A percentile compares a stretch with the other conserved stretches of the same genome.
Evolutionary conservation across 2,888 invertebrate genomes (phyloP).

Genomic region (Omphaloscelis lunosa): DNA sequence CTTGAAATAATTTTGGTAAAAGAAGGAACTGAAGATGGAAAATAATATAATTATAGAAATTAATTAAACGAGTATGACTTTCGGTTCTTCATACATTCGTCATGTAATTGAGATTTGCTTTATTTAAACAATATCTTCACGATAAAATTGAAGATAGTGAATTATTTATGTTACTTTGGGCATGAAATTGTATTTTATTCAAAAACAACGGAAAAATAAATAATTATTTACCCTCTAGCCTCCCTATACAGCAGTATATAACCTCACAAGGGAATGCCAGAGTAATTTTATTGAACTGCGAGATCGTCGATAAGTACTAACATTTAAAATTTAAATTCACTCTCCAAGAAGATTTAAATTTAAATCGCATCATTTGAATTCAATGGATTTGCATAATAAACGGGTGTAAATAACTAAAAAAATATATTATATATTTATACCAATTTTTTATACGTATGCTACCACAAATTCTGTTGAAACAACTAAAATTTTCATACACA

Average conservation of each 20-base stretch:
- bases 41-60: neutral
- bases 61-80: too few relatives aligned
- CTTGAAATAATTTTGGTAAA: neutral
- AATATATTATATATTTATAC: neutral
- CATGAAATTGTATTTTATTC: neutral
- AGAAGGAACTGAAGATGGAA: neutral
- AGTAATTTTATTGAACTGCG: conserved; percentile 18
- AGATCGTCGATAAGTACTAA: conserved; percentile 6
- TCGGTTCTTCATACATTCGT: neutral
- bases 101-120: neutral
- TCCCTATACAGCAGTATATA: neutral
- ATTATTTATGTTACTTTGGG: neutral
- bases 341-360: conserved; percentile 11
- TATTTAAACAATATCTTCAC: too few relatives aligned
- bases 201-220: neutral
- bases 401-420: neutral
- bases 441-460: too few relatives aligned
- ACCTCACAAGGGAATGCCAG: neutral
- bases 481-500: neutral
- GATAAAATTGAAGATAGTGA: neutral
- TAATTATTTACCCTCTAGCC: neutral
- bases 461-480: neutral
- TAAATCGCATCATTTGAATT: conserved; percentile 33
- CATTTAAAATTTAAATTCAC: conserved; percentile 43
- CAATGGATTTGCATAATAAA: conserved; percentile 8